Conservation (phyloP, 1,140 invertebrate genomes). For the Papilio xuthus region DNA sequence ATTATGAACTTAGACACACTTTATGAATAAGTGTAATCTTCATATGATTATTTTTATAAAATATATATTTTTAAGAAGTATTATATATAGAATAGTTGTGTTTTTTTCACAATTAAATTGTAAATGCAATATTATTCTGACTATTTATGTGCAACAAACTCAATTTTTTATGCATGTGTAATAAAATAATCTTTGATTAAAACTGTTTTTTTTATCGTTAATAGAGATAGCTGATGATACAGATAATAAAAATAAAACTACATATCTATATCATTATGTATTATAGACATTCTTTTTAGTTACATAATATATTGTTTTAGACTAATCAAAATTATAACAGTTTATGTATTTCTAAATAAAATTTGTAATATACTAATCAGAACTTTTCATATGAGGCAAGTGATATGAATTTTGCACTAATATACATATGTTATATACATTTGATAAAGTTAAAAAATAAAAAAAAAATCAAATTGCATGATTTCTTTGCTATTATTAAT, state of each 20-base stretch:
- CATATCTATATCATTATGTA: slow-evolving; percentile 75
- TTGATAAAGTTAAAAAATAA: slow-evolving; percentile 54
- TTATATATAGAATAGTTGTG: background rate
- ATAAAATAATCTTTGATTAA: background rate
- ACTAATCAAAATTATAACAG: slow-evolving; percentile 68
- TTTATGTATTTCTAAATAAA: slow-evolving; percentile 65
- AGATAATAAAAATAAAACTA: slow-evolving; percentile 51
- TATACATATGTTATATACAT: slow-evolving; percentile 68
- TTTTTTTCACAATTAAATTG: slow-evolving; percentile 13
- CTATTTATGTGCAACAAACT: background rate
- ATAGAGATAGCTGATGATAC: background rate
- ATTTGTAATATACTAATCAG: slow-evolving; percentile 58
- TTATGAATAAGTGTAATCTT: no score
- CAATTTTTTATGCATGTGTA: background rate
- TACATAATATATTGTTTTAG: slow-evolving; percentile 75
- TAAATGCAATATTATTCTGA: background rate
- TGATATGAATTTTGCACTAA: slow-evolving; percentile 75
- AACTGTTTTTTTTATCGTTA: background rate
- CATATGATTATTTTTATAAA: no score
- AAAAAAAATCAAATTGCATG: slow-evolving; percentile 15
- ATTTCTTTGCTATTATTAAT: slow-evolving; percentile 12
- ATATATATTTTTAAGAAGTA: no score
- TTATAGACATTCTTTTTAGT: slow-evolving; percentile 78
- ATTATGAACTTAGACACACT: background rate
- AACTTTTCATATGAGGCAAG: slow-evolving; percentile 68